phyloP scores from a whole-genome alignment of 2,113 vertebrate species.

The Toxotes jaculatrix region DNA sequence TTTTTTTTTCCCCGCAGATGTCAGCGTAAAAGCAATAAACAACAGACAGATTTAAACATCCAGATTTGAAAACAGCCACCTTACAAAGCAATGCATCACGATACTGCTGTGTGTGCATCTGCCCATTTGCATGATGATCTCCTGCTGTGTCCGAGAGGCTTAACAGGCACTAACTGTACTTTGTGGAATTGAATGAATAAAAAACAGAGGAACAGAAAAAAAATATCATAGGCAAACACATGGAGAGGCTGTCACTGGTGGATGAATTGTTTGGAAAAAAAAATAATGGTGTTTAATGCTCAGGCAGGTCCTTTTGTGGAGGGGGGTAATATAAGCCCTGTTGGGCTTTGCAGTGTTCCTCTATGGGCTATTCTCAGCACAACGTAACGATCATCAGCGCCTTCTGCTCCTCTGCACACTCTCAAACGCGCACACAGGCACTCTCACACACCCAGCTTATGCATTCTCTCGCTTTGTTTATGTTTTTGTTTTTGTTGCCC shows the following conservation, averaged over 20 bases:
- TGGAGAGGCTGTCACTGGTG: slow-evolving; percentile 15
- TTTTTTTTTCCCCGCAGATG: neutral
- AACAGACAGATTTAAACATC: slow-evolving; percentile 39
- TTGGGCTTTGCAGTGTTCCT: slow-evolving; percentile 47
- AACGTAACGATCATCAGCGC: slow-evolving; percentile 41
- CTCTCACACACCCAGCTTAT: slow-evolving; percentile 40
- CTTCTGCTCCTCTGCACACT: slow-evolving; percentile 27
- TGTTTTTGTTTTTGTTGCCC: slow-evolving; percentile 37
- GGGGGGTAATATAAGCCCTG: slow-evolving; percentile 48
- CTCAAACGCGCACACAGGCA: slow-evolving; percentile 22
- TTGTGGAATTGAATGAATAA: slow-evolving; percentile 60
- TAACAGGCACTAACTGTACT: slow-evolving; percentile 62
- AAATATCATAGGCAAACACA: slow-evolving; percentile 33
- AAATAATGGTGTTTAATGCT: slow-evolving; percentile 71
- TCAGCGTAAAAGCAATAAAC: slow-evolving; percentile 31
- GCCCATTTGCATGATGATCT: slow-evolving; percentile 53
- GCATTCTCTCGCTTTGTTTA: slow-evolving; percentile 46
- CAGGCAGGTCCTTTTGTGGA: slow-evolving; percentile 61
- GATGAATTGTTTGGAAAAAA: slow-evolving; percentile 56
- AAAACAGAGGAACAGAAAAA: slow-evolving; percentile 17
- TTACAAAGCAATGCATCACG: slow-evolving; percentile 49
- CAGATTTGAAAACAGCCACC: slow-evolving; percentile 38
- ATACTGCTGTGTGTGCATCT: slow-evolving; percentile 50
- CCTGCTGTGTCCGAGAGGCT: slow-evolving; percentile 64
- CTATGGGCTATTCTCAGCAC: slow-evolving; percentile 56